Conservation (phyloP, 2,113 vertebrate species). For the Eclectus roratus region DNA sequence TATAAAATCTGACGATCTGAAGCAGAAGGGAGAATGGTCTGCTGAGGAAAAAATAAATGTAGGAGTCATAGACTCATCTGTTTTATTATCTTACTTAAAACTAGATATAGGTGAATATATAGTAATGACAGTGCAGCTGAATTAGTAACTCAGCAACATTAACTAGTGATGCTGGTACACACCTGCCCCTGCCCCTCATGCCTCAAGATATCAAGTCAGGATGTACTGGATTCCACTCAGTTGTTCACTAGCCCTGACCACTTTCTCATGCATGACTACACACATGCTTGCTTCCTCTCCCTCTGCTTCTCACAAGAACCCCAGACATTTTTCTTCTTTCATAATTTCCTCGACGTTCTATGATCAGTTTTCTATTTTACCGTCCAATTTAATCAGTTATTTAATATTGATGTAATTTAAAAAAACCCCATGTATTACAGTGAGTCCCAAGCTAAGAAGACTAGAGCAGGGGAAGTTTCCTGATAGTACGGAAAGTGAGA, state of each 20-base stretch:
- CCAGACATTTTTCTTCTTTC: background rate
- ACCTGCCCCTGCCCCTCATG: accelerated
- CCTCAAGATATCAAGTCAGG: background rate
- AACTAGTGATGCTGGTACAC: background rate
- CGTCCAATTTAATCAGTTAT: background rate
- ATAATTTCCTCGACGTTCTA: background rate
- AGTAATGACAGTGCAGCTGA: background rate
- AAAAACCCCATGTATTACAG: background rate
- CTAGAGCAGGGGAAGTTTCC: background rate
- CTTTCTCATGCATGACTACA: background rate
- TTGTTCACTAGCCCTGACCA: background rate
- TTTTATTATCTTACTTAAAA: background rate
- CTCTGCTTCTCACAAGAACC: background rate
- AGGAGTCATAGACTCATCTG: background rate
- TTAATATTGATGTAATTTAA: background rate
- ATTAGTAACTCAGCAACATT: background rate
- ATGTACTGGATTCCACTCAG: background rate
- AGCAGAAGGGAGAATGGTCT: background rate
- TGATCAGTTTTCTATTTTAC: background rate
- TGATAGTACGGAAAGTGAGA: background rate
- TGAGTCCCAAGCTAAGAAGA: background rate
- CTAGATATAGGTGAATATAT: background rate
- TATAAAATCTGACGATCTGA: background rate
- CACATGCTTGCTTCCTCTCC: background rate
- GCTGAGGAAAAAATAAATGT: background rate